Base-by-base conservation (phyloP, 2,888 invertebrate genomes). In the Gastracanthus pulcherrimus region DNA sequence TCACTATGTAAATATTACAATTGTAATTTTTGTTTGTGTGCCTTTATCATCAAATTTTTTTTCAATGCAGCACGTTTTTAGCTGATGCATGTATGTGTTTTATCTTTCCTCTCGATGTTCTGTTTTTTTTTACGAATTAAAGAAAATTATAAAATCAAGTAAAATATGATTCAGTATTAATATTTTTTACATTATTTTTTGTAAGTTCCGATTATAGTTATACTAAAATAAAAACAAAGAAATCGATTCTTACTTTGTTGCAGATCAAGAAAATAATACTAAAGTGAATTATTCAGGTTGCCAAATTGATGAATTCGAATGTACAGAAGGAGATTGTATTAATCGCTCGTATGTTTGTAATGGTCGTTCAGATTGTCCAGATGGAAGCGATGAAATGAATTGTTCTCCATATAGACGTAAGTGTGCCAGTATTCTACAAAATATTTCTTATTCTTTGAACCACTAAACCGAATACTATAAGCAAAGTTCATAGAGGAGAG, bases 351-450 rank as follows among this genome's bases (percentile, higher is more conserved):
- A 88, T 13, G 86, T 92, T 85, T 95, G 95, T 88, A 93, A 95
- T 88, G 92, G 92, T 38, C 89, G 88, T 16, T 80, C 84, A 34
- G 94, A 95, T 87, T 95, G 95, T 89, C 90, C 90, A 62, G 93
- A 94, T 87, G 93, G 93, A 76, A 92, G 92, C 62, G 95, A 95
- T 89, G 95, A 95, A 91, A 82, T 84, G 7, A 91, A 92, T 84
- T 95, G 95, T 88, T 29, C 64, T 16, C 3, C 26, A 58, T 90
- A 90, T 92, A 84, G 71, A 81, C 86, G 89, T 89, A 84, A 86
- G 87, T 85, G 11, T n/a, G 16, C 5, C 9, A 62, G 45, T 45
- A 45, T 7, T 34, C 7, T 6, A 11, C 16, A 51, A 2, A 41
- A 4, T 48, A 19, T 3, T 48, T 19, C n/a, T n/a, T n/a, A n/a